Evolutionary conservation across 2,113 vertebrate genomes (phyloP).

Genomic region (Cyprinodon tularosa): DNA sequence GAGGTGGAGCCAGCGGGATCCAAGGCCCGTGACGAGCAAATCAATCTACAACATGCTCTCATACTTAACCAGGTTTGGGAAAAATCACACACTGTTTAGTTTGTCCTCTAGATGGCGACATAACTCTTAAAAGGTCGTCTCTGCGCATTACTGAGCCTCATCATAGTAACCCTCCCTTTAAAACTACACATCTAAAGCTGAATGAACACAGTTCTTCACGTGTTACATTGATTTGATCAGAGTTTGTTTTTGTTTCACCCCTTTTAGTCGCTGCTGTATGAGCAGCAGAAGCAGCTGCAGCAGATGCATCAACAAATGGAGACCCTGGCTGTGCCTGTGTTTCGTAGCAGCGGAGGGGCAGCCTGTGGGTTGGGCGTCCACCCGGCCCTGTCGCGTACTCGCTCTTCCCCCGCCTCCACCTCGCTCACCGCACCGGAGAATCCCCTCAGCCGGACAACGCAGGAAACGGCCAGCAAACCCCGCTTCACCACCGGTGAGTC

Average conservation of each 20-base stretch:
- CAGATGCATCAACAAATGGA: slow-evolving; percentile 85
- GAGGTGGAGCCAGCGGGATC: slow-evolving; percentile 60
- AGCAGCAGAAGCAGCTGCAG: slow-evolving; percentile 87
- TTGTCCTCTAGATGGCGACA: slow-evolving; percentile 61
- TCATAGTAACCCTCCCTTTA: too few relatives aligned
- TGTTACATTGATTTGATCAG: neutral
- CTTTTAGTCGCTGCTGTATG: slow-evolving; percentile 86
- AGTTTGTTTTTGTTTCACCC: neutral
- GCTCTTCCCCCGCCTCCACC: slow-evolving; percentile 89
- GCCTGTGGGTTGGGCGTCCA: slow-evolving; percentile 68
- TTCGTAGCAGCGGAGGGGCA: slow-evolving; percentile 37
- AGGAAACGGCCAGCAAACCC: slow-evolving; percentile 80
- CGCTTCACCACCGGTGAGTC: slow-evolving; percentile 89
- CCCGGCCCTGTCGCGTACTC: slow-evolving; percentile 86
- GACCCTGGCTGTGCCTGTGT: slow-evolving; percentile 76
- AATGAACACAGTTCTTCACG: neutral
- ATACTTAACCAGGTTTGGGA: slow-evolving; percentile 82
- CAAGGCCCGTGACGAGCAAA: slow-evolving; percentile 77
- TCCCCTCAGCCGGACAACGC: slow-evolving; percentile 71
- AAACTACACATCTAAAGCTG: too few relatives aligned
- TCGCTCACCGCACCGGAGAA: slow-evolving; percentile 76
- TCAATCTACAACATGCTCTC: slow-evolving; percentile 80
- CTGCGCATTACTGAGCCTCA: too few relatives aligned
- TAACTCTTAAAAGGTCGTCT: slow-evolving; percentile 7
- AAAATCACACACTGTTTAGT: slow-evolving; percentile 5